phyloP scores from a whole-genome alignment of 2,113 vertebrate genomes.

The Toxotes chatareus region DNA sequence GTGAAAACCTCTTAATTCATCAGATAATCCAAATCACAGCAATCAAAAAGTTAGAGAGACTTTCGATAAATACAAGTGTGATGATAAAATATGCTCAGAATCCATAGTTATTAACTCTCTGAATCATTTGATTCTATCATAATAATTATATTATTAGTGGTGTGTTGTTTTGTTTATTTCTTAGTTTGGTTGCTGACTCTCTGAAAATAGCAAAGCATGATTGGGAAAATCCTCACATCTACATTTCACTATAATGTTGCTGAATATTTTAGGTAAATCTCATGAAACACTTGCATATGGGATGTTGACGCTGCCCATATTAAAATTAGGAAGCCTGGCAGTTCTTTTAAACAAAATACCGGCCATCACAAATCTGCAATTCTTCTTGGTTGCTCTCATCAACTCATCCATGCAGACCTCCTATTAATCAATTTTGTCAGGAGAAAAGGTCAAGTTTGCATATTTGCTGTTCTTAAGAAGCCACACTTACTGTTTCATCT shows the following conservation, averaged over 20 bases:
- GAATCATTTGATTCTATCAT: neutral
- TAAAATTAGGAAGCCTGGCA: neutral
- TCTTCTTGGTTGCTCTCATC: conserved; percentile 43
- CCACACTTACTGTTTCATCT: conserved; percentile 31
- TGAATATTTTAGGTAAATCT: neutral
- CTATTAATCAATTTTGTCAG: conserved; percentile 70
- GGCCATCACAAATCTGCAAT: conserved; percentile 50
- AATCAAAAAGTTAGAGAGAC: neutral
- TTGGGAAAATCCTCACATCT: neutral
- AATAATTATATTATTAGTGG: neutral
- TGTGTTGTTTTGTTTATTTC: neutral
- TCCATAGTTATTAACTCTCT: too few relatives aligned
- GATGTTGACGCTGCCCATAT: neutral
- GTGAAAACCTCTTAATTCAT: neutral
- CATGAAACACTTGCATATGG: neutral
- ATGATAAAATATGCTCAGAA: too few relatives aligned
- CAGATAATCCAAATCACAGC: neutral
- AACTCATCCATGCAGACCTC: conserved; percentile 58
- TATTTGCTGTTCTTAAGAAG: conserved; percentile 47
- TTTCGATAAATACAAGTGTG: too few relatives aligned
- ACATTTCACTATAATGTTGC: neutral
- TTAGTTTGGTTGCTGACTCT: neutral
- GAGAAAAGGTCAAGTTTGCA: conserved; percentile 75
- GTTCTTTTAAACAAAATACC: conserved; percentile 13
- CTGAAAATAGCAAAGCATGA: too few relatives aligned